These are phyloP conservation scores for Rambutsinella grinnellia DNA, from an alignment of 2,888 invertebrate genomes.

Conservation along the genomic window DNA sequence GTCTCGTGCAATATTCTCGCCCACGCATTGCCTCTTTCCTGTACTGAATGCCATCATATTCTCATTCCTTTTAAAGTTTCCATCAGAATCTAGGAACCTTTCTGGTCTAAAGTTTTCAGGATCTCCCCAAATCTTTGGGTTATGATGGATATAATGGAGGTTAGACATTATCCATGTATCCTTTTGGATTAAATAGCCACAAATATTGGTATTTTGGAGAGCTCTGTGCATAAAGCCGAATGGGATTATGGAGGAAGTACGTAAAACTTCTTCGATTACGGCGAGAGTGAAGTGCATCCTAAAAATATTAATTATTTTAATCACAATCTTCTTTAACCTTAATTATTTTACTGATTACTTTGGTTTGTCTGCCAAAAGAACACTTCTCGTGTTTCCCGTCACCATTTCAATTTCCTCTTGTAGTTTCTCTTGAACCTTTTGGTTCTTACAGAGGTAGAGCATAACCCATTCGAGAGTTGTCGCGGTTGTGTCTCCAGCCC, in stretches of 20 bases:
- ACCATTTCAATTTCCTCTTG: constrained; percentile 34
- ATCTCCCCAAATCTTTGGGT: constrained; percentile 10
- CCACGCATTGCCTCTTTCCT: constrained; percentile 24
- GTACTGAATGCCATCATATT: background rate
- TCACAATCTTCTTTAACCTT: no score
- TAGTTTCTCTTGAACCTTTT: constrained; percentile 29
- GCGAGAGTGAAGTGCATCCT: constrained; percentile 34
- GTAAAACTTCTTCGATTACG: constrained; percentile 27
- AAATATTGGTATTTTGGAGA: constrained; percentile 9
- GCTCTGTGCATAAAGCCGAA: constrained; percentile 29
- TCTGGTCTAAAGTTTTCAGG: background rate
- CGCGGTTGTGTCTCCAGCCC: constrained; percentile 26
- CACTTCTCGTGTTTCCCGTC: constrained; percentile 17
- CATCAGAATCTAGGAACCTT: background rate
- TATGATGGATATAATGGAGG: constrained; percentile 24
- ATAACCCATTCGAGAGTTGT: constrained; percentile 20
- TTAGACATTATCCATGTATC: constrained; percentile 14
- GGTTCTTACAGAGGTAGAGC: constrained; percentile 33
- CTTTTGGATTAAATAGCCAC: constrained; percentile 17
- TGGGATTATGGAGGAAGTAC: constrained; percentile 15
- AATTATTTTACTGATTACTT: no score
- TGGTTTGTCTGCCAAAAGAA: constrained; percentile 22
- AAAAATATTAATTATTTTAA: background rate
- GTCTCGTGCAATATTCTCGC: constrained; percentile 40
- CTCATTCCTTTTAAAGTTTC: background rate